These are phyloP conservation scores for Rhizoglyphus robini DNA, from an alignment of 1,140 invertebrate species.

Conservation along the genomic window DNA sequence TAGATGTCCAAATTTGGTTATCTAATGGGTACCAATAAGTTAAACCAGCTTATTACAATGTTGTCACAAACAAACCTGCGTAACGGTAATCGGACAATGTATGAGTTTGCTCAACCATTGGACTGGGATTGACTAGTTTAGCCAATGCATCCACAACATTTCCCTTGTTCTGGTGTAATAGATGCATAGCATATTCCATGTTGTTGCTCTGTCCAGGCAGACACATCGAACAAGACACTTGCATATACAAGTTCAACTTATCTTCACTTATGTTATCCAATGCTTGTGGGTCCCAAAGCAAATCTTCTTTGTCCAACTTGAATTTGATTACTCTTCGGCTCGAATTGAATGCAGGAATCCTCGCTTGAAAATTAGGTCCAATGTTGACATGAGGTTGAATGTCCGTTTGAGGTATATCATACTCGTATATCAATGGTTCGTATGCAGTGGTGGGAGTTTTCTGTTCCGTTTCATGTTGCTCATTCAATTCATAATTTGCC, in stretches of 20 bases:
- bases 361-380: slow-evolving; percentile 72
- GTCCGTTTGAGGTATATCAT: slow-evolving; percentile 38
- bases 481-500: background rate
- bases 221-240: slow-evolving; percentile 54
- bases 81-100: slow-evolving; percentile 55
- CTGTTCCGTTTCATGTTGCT: too few species aligned
- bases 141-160: slow-evolving; percentile 75
- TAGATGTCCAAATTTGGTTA: slow-evolving; percentile 60
- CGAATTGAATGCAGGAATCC: slow-evolving; percentile 44
- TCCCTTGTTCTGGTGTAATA: slow-evolving; percentile 68
- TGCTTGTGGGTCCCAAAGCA: slow-evolving; percentile 28
- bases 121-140: slow-evolving; percentile 59
- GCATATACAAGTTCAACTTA: slow-evolving; percentile 44
- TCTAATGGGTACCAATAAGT: too few species aligned
- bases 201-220: slow-evolving; percentile 59
- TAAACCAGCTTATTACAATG: too few species aligned
- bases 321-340: background rate
- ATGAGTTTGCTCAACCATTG: slow-evolving; percentile 56
- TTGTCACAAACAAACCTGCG: slow-evolving; percentile 38
- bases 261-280: background rate
- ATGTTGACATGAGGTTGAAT: slow-evolving; percentile 66
- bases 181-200: slow-evolving; percentile 82
- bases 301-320: slow-evolving; percentile 25
- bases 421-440: slow-evolving; percentile 24
- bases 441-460: slow-evolving; percentile 23